phyloP scores from a whole-genome alignment of 2,888 invertebrate species.

The Nematopogon swammerdamellus region DNA sequence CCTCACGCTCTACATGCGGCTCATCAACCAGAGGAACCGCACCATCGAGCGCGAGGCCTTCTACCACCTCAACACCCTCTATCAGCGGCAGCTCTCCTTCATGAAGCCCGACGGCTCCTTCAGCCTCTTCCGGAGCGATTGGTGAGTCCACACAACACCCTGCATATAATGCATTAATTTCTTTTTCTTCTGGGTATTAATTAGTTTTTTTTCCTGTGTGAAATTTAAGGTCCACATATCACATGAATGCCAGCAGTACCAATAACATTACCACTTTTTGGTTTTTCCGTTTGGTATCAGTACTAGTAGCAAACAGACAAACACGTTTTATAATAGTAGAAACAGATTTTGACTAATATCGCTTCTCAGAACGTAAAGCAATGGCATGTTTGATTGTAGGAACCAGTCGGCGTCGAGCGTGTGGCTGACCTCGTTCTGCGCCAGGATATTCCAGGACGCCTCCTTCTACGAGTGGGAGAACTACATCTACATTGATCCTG shows the following conservation, averaged over 20 bases:
- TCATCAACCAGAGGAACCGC: slow-evolving; percentile 83
- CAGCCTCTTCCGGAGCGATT: slow-evolving; percentile 86
- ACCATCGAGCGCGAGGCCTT: slow-evolving; percentile 80
- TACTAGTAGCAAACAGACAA: too few species aligned
- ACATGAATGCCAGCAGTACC: too few species aligned
- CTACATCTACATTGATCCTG: slow-evolving; percentile 89
- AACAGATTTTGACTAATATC: too few species aligned
- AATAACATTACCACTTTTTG: too few species aligned
- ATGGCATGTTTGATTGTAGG: slow-evolving; percentile 39
- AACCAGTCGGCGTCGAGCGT: slow-evolving; percentile 85
- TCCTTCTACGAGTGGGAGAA: slow-evolving; percentile 98
- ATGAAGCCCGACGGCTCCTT: slow-evolving; percentile 91
- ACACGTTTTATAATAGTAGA: too few species aligned
- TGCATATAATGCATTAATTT: not conserved
- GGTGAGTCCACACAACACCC: slow-evolving; percentile 56
- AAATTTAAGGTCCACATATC: too few species aligned
- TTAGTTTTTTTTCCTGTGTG: not conserved
- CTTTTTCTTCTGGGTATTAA: not conserved
- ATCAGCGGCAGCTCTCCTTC: slow-evolving; percentile 88
- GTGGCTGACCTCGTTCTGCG: slow-evolving; percentile 91
- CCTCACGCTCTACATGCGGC: slow-evolving; percentile 85
- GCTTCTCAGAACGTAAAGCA: too few species aligned
- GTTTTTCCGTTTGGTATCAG: too few species aligned
- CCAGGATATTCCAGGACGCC: slow-evolving; percentile 85
- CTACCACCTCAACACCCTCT: slow-evolving; percentile 83